phyloP scores from a whole-genome alignment of 2,113 vertebrate genomes.

The Trematocara nigrifrons region DNA sequence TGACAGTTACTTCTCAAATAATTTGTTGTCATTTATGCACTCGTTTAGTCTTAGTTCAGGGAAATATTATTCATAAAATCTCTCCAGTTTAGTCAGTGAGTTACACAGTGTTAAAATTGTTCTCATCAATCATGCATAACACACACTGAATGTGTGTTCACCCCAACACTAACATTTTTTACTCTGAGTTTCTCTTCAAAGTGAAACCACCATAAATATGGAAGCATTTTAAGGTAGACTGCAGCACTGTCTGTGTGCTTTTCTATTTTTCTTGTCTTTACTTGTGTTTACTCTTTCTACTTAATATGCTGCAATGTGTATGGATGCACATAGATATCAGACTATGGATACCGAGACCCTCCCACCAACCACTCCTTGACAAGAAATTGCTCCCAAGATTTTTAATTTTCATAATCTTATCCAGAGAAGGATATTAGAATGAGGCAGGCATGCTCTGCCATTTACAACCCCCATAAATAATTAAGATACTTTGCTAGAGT shows the following conservation, averaged over 20 bases:
- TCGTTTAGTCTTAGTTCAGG: neutral
- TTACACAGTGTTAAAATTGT: neutral
- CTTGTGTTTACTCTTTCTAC: neutral
- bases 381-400: slow-evolving; percentile 22
- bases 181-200: neutral
- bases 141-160: neutral
- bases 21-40: neutral
- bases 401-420: slow-evolving; percentile 32
- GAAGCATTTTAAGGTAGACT: neutral
- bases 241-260: neutral
- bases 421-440: slow-evolving; percentile 14
- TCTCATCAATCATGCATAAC: neutral
- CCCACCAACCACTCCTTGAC: neutral
- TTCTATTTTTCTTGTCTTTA: neutral
- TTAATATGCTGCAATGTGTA: neutral
- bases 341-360: neutral
- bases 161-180: neutral
- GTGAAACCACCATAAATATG: neutral
- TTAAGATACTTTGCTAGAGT: slow-evolving; percentile 45
- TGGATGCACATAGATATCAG: neutral
- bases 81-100: neutral
- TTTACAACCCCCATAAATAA: slow-evolving; percentile 38
- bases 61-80: neutral
- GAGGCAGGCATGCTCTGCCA: neutral
- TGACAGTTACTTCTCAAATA: neutral